Evolutionary conservation across 1,140 invertebrate species (phyloP).

Genomic region (Cydia strobilella): DNA sequence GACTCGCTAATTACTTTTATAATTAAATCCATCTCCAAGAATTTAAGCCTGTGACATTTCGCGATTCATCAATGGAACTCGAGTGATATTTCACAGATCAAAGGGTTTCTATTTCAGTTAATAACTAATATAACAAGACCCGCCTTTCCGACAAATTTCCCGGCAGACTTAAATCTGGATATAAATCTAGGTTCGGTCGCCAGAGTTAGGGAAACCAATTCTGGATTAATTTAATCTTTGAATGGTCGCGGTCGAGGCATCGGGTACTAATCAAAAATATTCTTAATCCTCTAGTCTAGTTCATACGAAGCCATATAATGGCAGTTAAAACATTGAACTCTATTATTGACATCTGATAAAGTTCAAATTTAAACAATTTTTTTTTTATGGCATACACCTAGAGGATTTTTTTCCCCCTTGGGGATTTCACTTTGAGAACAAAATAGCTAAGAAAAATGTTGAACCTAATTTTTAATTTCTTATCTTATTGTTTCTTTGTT

Average conservation of each 20-base stretch:
- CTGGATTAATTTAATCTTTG: neutral
- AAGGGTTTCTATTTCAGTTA: constrained; percentile 62
- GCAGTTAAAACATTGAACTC: too few relatives aligned
- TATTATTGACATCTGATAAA: too few relatives aligned
- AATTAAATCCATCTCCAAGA: neutral
- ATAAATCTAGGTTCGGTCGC: constrained; percentile 37
- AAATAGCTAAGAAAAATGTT: too few relatives aligned
- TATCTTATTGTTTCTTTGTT: too few relatives aligned
- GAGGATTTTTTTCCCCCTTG: too few relatives aligned
- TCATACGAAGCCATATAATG: too few relatives aligned
- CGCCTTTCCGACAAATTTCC: constrained; percentile 57
- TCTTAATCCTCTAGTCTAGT: too few relatives aligned
- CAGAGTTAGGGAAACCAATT: constrained; percentile 29
- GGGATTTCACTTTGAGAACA: too few relatives aligned
- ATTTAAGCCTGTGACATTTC: constrained; percentile 28
- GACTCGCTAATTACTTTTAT: neutral
- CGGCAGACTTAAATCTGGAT: constrained; percentile 40
- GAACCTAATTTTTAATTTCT: too few relatives aligned
- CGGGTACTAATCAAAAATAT: neutral
- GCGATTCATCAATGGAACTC: constrained; percentile 38
- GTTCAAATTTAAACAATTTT: too few relatives aligned
- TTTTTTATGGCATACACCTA: too few relatives aligned
- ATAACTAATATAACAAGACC: constrained; percentile 46
- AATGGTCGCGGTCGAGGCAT: neutral
- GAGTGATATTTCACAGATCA: constrained; percentile 57